Evolutionary conservation across 2,113 vertebrate genomes (phyloP).

Genomic region (Nesogale talazaci): DNA sequence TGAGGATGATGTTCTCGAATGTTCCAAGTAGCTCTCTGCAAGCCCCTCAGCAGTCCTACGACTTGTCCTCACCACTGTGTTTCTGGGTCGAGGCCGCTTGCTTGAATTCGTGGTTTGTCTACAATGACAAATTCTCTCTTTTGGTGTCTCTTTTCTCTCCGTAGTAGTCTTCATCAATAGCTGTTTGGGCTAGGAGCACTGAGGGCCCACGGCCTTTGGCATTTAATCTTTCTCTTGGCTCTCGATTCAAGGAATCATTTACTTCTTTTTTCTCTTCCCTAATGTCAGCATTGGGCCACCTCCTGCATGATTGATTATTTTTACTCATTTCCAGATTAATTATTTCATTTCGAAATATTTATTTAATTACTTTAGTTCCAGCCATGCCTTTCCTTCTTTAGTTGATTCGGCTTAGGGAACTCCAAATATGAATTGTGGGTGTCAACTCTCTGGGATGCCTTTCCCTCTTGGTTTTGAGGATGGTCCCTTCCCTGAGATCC

Average conservation of each 20-base stretch:
- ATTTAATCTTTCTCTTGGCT: background rate
- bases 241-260: background rate
- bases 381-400: background rate
- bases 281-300: background rate
- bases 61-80: background rate
- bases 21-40: background rate
- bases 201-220: background rate
- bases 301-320: background rate
- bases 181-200: background rate
- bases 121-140: background rate
- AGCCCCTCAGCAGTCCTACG: background rate
- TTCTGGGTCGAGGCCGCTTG: background rate
- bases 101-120: background rate
- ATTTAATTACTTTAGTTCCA: background rate
- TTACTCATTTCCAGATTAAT: background rate
- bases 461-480: too few species aligned
- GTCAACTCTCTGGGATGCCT: background rate
- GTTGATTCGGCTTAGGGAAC: background rate
- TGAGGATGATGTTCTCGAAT: background rate
- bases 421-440: background rate
- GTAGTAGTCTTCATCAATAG: background rate
- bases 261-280: background rate
- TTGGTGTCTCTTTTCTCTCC: background rate
- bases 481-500: background rate
- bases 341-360: background rate